These are phyloP conservation scores for Paedocypris sp. DNA, from an alignment of 2,113 vertebrate species.

Conservation along the genomic window DNA sequence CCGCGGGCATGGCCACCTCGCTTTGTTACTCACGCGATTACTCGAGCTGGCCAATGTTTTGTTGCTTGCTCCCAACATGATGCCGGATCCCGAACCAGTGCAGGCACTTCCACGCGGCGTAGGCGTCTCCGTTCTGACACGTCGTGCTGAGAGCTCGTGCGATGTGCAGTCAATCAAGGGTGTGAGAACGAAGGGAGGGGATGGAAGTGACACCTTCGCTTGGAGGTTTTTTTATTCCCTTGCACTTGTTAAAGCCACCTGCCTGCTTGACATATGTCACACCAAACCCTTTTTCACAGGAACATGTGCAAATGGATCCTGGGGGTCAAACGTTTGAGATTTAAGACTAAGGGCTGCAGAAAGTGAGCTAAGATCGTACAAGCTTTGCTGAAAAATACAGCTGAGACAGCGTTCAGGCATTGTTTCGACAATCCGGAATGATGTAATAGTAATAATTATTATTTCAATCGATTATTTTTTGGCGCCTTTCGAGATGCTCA, in stretches of 20 bases:
- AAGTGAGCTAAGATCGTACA: background rate
- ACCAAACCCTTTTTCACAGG: background rate
- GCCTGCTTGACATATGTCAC: conserved; percentile 12
- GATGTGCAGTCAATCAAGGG: conserved; percentile 6
- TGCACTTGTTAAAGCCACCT: conserved; percentile 11
- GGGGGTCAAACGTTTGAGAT: background rate
- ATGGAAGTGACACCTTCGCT: conserved; percentile 1
- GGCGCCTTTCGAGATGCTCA: too few species aligned
- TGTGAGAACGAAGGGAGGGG: conserved; percentile 7
- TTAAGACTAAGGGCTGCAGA: background rate
- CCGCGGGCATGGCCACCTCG: background rate
- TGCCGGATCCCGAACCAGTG: background rate
- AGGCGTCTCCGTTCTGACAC: background rate
- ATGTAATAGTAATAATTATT: too few species aligned
- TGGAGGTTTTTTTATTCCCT: conserved; percentile 10
- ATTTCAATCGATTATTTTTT: too few species aligned
- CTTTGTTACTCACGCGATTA: background rate
- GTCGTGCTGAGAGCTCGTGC: background rate
- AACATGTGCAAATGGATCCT: background rate
- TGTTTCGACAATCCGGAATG: too few species aligned
- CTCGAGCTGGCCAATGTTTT: background rate
- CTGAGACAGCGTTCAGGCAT: too few species aligned
- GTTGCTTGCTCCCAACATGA: background rate
- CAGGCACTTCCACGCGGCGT: background rate
- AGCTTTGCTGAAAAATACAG: too few species aligned